These are phyloP conservation scores for Diabrotica balteata DNA, from an alignment of 2,888 invertebrate genomes.

Conservation along the genomic window DNA sequence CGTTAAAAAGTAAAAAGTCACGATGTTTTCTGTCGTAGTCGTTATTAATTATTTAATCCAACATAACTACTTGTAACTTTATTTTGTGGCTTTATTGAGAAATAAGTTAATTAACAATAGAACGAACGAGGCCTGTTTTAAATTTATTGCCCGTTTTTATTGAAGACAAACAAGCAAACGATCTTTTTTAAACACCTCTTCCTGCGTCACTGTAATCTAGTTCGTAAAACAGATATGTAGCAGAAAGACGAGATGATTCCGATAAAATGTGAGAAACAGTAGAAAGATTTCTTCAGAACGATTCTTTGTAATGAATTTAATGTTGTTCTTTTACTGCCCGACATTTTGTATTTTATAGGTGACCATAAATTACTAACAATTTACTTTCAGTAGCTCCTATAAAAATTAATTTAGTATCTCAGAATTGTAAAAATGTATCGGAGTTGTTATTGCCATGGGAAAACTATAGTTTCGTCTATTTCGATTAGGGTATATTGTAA, in stretches of 20 bases:
- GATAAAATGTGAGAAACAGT: conserved; percentile 32
- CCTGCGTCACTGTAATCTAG: conserved; percentile 10
- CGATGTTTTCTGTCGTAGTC: too few relatives aligned
- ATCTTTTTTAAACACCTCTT: too few relatives aligned
- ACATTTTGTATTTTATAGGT: conserved; percentile 31
- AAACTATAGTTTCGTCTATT: conserved; percentile 4
- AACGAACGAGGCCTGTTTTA: too few relatives aligned
- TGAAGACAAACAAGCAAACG: too few relatives aligned
- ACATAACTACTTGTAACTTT: too few relatives aligned
- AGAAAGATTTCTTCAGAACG: conserved; percentile 19
- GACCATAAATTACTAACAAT: conserved; percentile 32
- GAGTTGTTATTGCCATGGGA: conserved; percentile 21
- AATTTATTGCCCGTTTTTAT: too few relatives aligned
- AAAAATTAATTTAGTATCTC: conserved; percentile 29
- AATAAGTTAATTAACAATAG: too few relatives aligned
- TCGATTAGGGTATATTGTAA: conserved; percentile 9
- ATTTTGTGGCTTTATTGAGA: too few relatives aligned
- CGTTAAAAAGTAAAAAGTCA: too few relatives aligned
- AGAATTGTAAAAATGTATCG: conserved; percentile 23
- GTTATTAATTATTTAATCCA: too few relatives aligned
- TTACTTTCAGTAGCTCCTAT: conserved; percentile 31
- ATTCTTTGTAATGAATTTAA: conserved; percentile 25
- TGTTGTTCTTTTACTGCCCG: conserved; percentile 34
- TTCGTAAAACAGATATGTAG: conserved; percentile 22
- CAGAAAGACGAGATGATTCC: conserved; percentile 17